Evolutionary conservation across 2,797 vertebrate species (phyloP).

Genomic region (Pantherophis alleghaniensis): DNA sequence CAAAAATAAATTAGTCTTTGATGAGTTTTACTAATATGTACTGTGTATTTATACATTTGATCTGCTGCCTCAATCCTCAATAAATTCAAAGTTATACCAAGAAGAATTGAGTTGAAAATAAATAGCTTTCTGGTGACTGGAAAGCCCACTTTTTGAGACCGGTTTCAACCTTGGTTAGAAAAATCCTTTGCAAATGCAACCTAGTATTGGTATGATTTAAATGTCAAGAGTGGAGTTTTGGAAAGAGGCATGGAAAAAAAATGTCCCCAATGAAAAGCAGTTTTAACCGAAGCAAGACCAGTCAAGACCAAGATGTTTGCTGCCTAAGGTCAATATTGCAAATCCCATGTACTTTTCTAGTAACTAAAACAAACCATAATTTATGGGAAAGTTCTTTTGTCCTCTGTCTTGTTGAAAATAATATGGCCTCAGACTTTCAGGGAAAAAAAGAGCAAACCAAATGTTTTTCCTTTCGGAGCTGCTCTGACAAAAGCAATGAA

Average conservation of each 20-base stretch:
- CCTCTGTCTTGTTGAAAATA: neutral
- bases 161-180: neutral
- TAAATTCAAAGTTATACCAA: neutral
- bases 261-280: neutral
- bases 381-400: neutral
- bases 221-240: neutral
- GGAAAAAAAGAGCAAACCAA: neutral
- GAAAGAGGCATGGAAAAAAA: neutral
- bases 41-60: neutral
- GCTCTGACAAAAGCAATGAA: neutral
- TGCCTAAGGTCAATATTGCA: neutral
- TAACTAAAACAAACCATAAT: neutral
- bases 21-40: neutral
- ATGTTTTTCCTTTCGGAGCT: neutral
- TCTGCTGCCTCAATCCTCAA: neutral
- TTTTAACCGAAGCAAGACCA: neutral
- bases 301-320: neutral
- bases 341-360: neutral
- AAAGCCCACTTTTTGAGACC: neutral
- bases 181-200: neutral
- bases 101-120: neutral
- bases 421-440: neutral
- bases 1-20: neutral
- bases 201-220: neutral
- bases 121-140: neutral